phyloP scores from a whole-genome alignment of 2,888 invertebrate genomes.

The Tenthredo notha region DNA sequence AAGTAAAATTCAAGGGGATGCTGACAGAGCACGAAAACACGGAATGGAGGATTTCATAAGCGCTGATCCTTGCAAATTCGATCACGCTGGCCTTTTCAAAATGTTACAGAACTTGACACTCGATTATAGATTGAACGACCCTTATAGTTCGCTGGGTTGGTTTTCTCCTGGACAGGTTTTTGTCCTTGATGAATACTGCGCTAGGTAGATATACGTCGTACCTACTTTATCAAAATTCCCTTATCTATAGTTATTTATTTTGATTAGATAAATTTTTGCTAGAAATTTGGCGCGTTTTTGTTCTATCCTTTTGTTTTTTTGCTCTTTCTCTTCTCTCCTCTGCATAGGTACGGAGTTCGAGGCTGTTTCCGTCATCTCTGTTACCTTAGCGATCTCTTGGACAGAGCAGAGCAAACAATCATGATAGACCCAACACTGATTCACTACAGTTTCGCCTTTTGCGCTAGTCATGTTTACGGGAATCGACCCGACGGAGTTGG shows the following conservation, averaged over 20 bases:
- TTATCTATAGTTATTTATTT: neutral
- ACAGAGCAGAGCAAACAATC: conserved; percentile 94
- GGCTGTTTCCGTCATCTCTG: conserved; percentile 98
- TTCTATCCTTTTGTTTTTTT: neutral
- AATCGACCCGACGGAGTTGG: conserved; percentile 99
- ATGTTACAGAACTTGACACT: conserved; percentile 95
- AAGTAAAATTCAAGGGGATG: conserved; percentile 95
- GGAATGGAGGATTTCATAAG: conserved; percentile 99
- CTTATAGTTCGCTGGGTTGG: conserved; percentile 99
- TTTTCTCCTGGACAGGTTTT: conserved; percentile 99
- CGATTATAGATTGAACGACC: conserved; percentile 97
- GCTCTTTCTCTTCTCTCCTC: conserved; percentile 15
- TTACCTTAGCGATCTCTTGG: conserved; percentile 96
- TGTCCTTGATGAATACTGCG: conserved; percentile 98
- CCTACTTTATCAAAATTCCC: neutral
- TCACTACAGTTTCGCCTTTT: conserved; percentile 99
- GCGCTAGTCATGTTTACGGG: conserved; percentile 99
- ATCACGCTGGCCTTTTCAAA: conserved; percentile 96
- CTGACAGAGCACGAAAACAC: conserved; percentile 97
- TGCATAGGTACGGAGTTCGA: conserved; percentile 92
- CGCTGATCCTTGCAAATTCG: conserved; percentile 98
- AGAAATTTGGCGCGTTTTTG: neutral
- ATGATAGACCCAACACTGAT: conserved; percentile 99
- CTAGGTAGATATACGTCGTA: conserved; percentile 79
- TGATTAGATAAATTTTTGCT: neutral